phyloP scores from a whole-genome alignment of 2,113 vertebrate species.

The Ochotona princeps region DNA sequence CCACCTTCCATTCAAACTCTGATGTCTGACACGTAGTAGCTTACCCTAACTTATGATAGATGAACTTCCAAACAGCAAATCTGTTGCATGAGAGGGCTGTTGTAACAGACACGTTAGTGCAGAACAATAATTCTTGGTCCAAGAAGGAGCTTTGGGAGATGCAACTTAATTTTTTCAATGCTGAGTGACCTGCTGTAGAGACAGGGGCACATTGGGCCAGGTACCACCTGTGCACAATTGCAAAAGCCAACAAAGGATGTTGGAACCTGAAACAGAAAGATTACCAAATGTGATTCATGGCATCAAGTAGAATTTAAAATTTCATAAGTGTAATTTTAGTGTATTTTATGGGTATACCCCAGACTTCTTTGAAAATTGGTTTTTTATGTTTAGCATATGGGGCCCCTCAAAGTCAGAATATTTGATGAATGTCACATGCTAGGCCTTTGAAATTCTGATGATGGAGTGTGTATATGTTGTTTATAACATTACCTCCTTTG shows the following conservation, averaged over 20 bases:
- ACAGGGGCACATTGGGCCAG: fast-evolving
- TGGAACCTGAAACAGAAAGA: neutral
- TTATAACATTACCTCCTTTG: neutral
- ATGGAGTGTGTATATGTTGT: neutral
- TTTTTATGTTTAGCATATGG: conserved; percentile 34
- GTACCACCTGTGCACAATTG: neutral
- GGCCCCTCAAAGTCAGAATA: neutral
- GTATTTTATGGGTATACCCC: conserved; percentile 4
- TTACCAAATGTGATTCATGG: neutral
- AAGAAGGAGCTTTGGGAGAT: neutral
- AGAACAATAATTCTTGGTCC: neutral
- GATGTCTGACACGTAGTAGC: neutral
- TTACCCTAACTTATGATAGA: too few species aligned
- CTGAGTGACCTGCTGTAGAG: neutral
- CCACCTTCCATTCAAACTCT: neutral
- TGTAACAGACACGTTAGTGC: neutral
- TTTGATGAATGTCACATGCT: conserved; percentile 19
- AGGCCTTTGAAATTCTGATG: conserved; percentile 50
- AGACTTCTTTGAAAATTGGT: conserved; percentile 12
- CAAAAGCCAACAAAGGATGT: neutral
- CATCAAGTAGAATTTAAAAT: neutral
- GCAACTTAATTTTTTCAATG: neutral
- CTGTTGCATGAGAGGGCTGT: neutral
- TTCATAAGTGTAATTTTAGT: conserved; percentile 39
- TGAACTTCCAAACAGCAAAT: neutral